phyloP scores from a whole-genome alignment of 2,113 vertebrate species.

The Engystomops pustulosus region DNA sequence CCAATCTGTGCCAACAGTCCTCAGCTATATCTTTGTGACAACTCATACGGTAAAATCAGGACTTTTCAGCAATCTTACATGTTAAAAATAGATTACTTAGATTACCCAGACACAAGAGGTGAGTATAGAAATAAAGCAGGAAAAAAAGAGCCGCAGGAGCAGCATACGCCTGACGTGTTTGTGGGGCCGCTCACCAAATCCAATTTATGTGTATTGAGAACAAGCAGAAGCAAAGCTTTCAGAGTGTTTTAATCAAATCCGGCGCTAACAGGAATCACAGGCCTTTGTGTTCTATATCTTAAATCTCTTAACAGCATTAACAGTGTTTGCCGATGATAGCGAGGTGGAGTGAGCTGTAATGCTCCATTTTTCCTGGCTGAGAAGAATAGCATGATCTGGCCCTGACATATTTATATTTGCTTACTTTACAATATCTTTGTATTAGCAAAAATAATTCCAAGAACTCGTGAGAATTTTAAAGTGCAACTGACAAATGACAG shows the following conservation, averaged over 20 bases:
- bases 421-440: conserved; percentile 19
- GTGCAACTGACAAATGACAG: background rate
- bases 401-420: conserved; percentile 13
- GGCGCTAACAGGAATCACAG: conserved; percentile 31
- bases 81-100: no score
- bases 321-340: conserved; percentile 45
- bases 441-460: conserved; percentile 4
- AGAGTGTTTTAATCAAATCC: conserved; percentile 49
- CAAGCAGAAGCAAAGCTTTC: conserved; percentile 43
- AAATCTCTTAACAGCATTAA: conserved; percentile 54
- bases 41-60: no score
- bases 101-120: background rate
- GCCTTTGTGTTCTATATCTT: conserved; percentile 41
- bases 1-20: no score
- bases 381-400: conserved; percentile 16
- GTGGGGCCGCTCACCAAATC: conserved; percentile 18
- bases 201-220: conserved; percentile 33
- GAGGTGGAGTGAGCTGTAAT: conserved; percentile 29
- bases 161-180: conserved; percentile 1
- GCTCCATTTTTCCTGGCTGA: conserved; percentile 16
- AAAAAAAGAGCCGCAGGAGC: background rate
- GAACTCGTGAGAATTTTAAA: background rate
- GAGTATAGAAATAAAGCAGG: background rate
- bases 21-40: no score
- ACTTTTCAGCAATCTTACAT: no score